Conservation (phyloP, 1,140 invertebrate species). For the Pararge aegeria region DNA sequence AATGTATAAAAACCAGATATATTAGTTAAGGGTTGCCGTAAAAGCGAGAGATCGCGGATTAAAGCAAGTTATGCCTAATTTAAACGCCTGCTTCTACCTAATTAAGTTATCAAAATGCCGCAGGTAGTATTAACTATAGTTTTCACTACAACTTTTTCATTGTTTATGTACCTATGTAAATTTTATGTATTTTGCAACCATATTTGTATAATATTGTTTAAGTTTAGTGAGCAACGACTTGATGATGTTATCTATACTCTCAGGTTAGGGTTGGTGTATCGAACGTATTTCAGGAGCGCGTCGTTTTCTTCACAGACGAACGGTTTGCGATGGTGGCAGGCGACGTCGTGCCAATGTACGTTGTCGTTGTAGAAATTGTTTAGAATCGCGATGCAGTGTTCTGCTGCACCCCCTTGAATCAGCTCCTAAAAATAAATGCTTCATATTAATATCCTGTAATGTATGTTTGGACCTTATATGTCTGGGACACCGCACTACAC, state of each 20-base stretch:
- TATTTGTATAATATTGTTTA: constrained; percentile 5
- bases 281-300: constrained; percentile 88
- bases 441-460: not conserved
- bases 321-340: constrained; percentile 91
- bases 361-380: constrained; percentile 94
- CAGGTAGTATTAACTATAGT: no score
- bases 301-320: constrained; percentile 92
- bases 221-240: no score
- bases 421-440: constrained; percentile 78
- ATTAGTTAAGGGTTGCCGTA: no score
- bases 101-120: no score
- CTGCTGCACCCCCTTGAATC: constrained; percentile 87
- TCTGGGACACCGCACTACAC: no score
- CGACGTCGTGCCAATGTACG: constrained; percentile 92
- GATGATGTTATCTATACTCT: constrained; percentile 78
- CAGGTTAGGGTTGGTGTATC: constrained; percentile 87
- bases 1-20: no score
- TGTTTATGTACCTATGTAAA: no score
- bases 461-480: not conserved
- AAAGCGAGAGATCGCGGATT: no score
- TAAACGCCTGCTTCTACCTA: no score
- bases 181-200: no score
- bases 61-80: no score
- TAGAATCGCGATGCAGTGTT: constrained; percentile 89
- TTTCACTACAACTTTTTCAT: no score